Evolutionary conservation across 2,113 vertebrate genomes (phyloP), one percentile per base, ranked within the genome.

Genomic region (Chaenogobius annularis): DNA sequence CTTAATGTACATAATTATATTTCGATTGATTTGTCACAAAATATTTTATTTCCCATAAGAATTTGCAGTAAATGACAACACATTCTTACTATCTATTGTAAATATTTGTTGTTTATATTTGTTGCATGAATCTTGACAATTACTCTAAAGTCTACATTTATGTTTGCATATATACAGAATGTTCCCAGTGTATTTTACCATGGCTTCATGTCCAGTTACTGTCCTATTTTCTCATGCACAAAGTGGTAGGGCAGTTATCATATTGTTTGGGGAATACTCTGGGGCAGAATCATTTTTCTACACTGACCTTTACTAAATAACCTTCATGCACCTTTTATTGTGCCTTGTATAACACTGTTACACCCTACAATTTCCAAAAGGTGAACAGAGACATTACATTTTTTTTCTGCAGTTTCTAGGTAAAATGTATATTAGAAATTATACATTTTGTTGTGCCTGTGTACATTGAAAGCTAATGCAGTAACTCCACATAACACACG

Each of bases 301-400:
- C n/a, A 23, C 10, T 62, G 44, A 74, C 73, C 70, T 80, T 78
- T 76, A n/a, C 13, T n/a, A 64, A 65, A 55, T 47, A 69, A 50
- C 47, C 19, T 70, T 40, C 69, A 35, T 59, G 17, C 50, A 56
- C 10, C 17, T 46, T 13, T 17, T 44, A 12, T 2, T 52, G 46
- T 19, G 15, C 12, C 31, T 70, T 75, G 55, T 14, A 17, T 19
- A 61, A 61, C 64, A 9, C 5, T 46, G 13, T 76, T 65, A 65
- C 43, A 54, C 47, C 46, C 19, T 40, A 62, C 63, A 54, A 10
- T 73, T 66, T 69, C 44, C 10, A 31, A 5, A 46, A n/a, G 61
- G 67, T 44, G 23, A 64, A 67, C 62, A 44, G 43, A 54, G 63
- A 61, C 63, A 55, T 67, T 31, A 15, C 52, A 0, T 52, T 56